Evolutionary conservation across 2,797 vertebrate genomes (phyloP), one percentile per base, ranked within the genome.

Genomic region (Martes flavigula): DNA sequence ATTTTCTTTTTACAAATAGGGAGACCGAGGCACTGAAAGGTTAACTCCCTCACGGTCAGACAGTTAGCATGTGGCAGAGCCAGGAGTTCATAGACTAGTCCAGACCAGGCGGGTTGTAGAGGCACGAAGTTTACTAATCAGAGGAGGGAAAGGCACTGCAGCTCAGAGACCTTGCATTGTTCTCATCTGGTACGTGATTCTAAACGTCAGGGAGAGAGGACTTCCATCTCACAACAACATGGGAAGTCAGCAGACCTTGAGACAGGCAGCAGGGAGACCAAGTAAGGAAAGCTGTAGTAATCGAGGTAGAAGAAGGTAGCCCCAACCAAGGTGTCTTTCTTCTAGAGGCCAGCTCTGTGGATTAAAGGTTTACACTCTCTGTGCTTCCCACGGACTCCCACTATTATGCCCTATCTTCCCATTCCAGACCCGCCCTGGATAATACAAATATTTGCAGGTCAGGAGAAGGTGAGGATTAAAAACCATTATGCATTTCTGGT

Each of bases 381-480:
- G 48, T 56, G 66, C 35, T 95, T 84, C 70, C 66, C 70, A 81
- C 2, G 84, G 51, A 93, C 94, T 77, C 38, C 54, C 72, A 94
- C 43, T 62, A 23, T 68, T 87, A 91, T 20, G 43, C 17, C 20
- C 60, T 72, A 68, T 87, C 83, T 87, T 95, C 72, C 90, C 82
- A 92, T 20, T 83, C 27, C 13, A 58, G 92, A 82, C 43, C 68
- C 0, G 0, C 91, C 82, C 83, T 87, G 68, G 18, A 81, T 91
- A 87, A 87, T 77, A 86, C 32, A 51, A 66, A n/a, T 40, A 90
- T 79, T 90, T 95, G 64, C 66, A 97, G 83, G 66, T 89, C 51
- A 81, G 64, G 48, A 97, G 89, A 87, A 92, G 58, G n/a, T 90
- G 77, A 58, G 51, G 72, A 92, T 82, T 95, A 95, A 90, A 85